Evolutionary conservation across 2,797 vertebrate species (phyloP), one percentile per base, ranked within the genome.

Genomic region (Pterois miles): DNA sequence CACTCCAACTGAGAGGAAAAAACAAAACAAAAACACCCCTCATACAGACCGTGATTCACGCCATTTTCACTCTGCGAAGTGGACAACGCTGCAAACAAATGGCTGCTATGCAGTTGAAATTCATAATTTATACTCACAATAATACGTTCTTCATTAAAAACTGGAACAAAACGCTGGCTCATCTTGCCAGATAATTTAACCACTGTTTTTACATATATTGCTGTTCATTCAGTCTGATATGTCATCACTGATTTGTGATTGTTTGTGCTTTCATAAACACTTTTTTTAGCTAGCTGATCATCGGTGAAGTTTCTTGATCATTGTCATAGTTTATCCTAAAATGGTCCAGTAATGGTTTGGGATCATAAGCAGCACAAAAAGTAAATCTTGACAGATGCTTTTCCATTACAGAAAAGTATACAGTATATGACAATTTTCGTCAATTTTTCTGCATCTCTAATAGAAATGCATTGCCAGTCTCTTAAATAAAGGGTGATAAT

Each of bases 1-100:
- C 92, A 76, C 88, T 91, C 84, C 90, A 88, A 88, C 91, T 87
- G 86, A 73, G 82, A 54, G 33, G 34, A 2, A 20, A 27, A 25
- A 29, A 70, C 67, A 68, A 67, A 27, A 60, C 65, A 67, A 65
- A 52, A 76, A 58, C 6, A 46, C 18, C 7, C 7, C 38, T 65
- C 29, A 46, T 22, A 66, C 71, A 76, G 74, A 80, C 76, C 34
- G 53, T 4, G 16, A 76, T 81, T 79, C 72, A 74, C 2, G 62
- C 40, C 76, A 59, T 80, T 88, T 88, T 86, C 34, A 48, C 54
- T 81, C 33, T 16, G 25, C 36, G 54, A 81, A 84, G 64, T 73
- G 76, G 80, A 80, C 70, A 76, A 43, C 10, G 3, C 5, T 58
- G 63, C 43, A 69, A 71, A 68, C 59, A 25, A 62, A n/a, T 5